These are phyloP conservation scores for Physeter macrocephalus DNA, from an alignment of 2,113 vertebrate species.

Conservation along the genomic window DNA sequence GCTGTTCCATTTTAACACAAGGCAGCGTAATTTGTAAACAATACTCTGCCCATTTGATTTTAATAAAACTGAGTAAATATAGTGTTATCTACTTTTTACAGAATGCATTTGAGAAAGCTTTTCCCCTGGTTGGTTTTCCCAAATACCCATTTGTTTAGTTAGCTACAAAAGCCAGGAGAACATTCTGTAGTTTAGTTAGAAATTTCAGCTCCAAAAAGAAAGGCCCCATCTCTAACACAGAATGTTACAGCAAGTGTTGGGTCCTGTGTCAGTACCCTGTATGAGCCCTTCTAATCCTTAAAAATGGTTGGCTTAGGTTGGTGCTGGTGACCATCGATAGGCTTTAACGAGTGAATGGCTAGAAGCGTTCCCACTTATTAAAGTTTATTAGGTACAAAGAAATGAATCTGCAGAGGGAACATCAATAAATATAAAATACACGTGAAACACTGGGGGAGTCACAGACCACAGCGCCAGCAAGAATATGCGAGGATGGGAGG, in stretches of 20 bases:
- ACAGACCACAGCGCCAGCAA: neutral
- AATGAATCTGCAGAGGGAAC: slow-evolving; percentile 18
- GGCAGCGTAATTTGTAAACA: neutral
- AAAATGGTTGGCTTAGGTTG: neutral
- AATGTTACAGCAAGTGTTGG: neutral
- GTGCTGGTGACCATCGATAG: accelerated
- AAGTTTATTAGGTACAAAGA: slow-evolving; percentile 71
- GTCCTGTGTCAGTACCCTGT: too few relatives aligned
- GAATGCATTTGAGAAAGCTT: neutral
- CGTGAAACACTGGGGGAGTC: neutral
- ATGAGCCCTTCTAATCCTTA: neutral
- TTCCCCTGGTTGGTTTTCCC: neutral
- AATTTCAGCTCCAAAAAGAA: neutral
- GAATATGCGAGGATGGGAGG: neutral
- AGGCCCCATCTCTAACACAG: neutral
- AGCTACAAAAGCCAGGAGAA: neutral
- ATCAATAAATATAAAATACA: slow-evolving; percentile 55
- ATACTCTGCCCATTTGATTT: neutral
- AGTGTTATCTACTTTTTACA: neutral
- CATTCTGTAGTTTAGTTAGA: neutral
- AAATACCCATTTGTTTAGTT: neutral
- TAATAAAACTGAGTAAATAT: neutral
- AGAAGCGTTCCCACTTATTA: neutral
- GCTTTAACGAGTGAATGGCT: neutral
- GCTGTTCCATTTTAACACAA: neutral